Conservation (phyloP, 2,113 vertebrate genomes). For the Taxidea taxus region DNA sequence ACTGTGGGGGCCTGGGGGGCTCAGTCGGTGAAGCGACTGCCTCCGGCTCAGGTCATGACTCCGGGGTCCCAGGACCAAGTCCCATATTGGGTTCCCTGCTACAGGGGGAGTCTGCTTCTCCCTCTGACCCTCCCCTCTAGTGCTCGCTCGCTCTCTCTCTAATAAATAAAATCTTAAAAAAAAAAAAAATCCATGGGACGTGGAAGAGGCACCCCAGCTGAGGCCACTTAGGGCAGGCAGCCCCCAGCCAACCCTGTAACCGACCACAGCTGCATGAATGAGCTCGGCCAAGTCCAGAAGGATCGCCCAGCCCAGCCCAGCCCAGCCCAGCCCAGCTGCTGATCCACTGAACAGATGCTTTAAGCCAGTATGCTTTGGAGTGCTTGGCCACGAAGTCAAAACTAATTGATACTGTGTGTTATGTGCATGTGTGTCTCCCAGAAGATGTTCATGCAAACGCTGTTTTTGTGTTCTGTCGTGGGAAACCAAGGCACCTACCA, state of each 20-base stretch:
- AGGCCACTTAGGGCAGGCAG: background rate
- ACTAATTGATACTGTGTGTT: background rate
- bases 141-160: too few species aligned
- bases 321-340: background rate
- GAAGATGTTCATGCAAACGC: background rate
- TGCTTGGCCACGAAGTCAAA: slow-evolving; percentile 18
- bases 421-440: background rate
- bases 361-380: background rate
- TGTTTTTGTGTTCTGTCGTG: background rate
- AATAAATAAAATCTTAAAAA: background rate
- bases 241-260: background rate
- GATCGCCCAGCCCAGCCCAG: background rate
- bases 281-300: background rate
- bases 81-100: background rate
- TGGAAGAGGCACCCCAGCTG: background rate
- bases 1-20: too few species aligned
- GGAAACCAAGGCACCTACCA: background rate
- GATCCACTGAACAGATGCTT: background rate
- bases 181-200: accelerated
- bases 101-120: background rate
- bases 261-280: background rate
- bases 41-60: background rate
- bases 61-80: background rate
- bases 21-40: background rate
- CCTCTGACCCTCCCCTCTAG: background rate